These are phyloP conservation scores for Hemaris fuciformis DNA, from an alignment of 2,888 invertebrate species.

Conservation along the genomic window DNA sequence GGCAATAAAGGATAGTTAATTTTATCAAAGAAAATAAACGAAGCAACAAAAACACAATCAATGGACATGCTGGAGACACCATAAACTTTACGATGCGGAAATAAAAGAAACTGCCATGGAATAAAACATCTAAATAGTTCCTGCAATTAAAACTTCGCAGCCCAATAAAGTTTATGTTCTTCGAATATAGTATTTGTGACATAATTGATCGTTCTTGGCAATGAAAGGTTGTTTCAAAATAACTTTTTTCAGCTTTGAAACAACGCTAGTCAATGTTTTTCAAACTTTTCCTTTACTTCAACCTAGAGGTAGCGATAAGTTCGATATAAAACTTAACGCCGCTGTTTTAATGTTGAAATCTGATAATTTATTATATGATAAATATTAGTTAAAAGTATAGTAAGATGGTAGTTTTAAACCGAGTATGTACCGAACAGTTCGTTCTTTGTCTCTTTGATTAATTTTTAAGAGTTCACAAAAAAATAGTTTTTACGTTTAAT, in stretches of 20 bases:
- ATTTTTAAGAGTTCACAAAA: too few species aligned
- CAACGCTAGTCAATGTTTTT: neutral
- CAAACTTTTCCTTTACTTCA: neutral
- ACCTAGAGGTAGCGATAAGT: too few species aligned
- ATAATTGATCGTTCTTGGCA: neutral
- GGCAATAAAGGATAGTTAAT: neutral
- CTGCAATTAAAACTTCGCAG: neutral
- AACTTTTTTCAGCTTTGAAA: neutral
- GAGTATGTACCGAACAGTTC: too few species aligned
- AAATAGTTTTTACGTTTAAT: too few species aligned
- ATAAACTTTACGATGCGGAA: conserved; percentile 20
- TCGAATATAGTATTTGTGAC: neutral
- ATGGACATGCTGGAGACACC: conserved; percentile 5
- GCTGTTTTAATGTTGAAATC: too few species aligned
- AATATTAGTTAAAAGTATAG: too few species aligned
- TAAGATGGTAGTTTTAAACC: too few species aligned
- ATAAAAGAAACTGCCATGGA: conserved; percentile 10
- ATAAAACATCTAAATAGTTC: conserved; percentile 7
- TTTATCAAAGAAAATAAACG: neutral
- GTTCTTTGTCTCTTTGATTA: too few species aligned
- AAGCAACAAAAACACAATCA: conserved; percentile 9
- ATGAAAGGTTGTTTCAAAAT: neutral
- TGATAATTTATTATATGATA: too few species aligned
- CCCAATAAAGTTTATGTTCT: neutral
- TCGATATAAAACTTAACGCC: too few species aligned